Percentiles rank a stretch among this genome's conserved stretches.
Evolutionary conservation across 2,888 invertebrate genomes (phyloP).

Genomic region (Lepidonotus clava): DNA sequence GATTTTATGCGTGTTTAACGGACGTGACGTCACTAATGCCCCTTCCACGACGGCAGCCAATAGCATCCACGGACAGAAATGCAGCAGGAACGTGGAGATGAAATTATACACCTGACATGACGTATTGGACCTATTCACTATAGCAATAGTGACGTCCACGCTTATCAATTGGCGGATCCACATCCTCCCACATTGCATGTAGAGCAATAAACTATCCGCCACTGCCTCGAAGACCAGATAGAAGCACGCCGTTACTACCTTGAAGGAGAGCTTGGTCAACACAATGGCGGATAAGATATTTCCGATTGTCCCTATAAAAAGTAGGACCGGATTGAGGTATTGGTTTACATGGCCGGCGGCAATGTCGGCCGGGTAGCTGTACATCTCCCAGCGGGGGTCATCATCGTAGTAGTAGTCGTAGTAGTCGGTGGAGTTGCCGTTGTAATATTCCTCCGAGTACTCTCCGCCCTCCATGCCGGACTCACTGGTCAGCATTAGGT

Average conservation of each 20-base stretch:
- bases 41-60: constrained; percentile 75
- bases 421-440: not conserved
- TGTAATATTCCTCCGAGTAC: not conserved
- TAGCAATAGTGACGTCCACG: constrained; percentile 34
- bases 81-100: constrained; percentile 71
- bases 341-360: constrained; percentile 60
- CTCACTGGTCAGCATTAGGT: too few relatives aligned
- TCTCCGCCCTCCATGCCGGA: not conserved
- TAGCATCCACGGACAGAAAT: constrained; percentile 74
- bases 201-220: constrained; percentile 74
- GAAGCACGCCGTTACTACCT: constrained; percentile 76
- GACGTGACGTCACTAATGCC: constrained; percentile 70
- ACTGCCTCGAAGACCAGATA: constrained; percentile 73
- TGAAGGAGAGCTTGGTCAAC: constrained; percentile 69
- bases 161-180: constrained; percentile 67
- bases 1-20: constrained; percentile 70
- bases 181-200: constrained; percentile 74
- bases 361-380: constrained; percentile 26
- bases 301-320: constrained; percentile 73
- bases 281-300: constrained; percentile 67
- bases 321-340: constrained; percentile 71
- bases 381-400: constrained; percentile 19
- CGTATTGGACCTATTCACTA: constrained; percentile 46
- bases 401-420: not conserved
- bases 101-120: constrained; percentile 70